phyloP scores from a whole-genome alignment of 2,113 vertebrate species.

The Craseonycteris thonglongyai region DNA sequence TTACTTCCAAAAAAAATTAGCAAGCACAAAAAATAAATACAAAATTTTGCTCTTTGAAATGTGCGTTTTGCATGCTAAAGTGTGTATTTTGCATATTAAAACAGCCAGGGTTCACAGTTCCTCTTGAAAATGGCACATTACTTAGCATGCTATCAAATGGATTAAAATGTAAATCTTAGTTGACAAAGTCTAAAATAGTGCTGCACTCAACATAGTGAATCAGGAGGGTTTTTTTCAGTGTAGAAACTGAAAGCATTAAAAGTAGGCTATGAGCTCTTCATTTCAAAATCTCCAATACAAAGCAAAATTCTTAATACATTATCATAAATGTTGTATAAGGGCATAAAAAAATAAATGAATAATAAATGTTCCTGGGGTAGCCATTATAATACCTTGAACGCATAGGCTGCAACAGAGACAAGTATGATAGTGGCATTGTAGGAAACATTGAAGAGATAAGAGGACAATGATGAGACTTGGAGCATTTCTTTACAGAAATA shows the following conservation, averaged over 20 bases:
- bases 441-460: background rate
- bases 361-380: no score
- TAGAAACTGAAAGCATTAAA: background rate
- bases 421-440: background rate
- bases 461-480: background rate
- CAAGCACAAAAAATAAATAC: background rate
- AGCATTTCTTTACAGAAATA: background rate
- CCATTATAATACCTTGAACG: background rate
- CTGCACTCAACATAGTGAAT: background rate
- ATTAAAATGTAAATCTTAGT: background rate
- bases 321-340: background rate
- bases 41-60: background rate
- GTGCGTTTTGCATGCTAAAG: background rate
- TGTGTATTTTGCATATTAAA: background rate
- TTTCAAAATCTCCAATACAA: background rate
- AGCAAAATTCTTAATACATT: background rate
- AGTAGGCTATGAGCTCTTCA: background rate
- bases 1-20: background rate
- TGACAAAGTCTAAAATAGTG: background rate
- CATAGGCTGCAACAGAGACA: background rate
- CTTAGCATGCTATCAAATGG: background rate
- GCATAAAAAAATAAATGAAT: background rate
- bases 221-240: background rate
- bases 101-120: background rate
- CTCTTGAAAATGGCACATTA: background rate